Evolutionary conservation across 2,888 invertebrate genomes (phyloP), one percentile per base, ranked within the genome.

Genomic region (Buathra laborator): DNA sequence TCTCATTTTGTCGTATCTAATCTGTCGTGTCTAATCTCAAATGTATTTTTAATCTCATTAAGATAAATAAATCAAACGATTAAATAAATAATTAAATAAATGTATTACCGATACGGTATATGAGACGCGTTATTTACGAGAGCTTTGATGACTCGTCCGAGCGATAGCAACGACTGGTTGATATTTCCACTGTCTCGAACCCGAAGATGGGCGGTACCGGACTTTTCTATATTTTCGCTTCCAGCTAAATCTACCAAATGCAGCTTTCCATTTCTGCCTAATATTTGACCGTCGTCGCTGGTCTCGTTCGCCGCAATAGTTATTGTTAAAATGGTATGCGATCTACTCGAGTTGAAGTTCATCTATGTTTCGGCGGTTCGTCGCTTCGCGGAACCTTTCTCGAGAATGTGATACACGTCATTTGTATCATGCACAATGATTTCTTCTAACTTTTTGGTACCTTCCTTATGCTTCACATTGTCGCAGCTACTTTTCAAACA

Each of bases 201-300:
- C 6, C 98, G 96, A 91, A 97, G 97, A 90, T 99, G 99, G 51
- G 96, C 95, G 0, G 99, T 98, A 5, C 99, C 99, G 0, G 99
- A 99, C 89, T 98, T 96, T n/a, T 98, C 97, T 88, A 99, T 98
- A 94, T 99, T 99, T 94, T 99, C 99, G 81, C 98, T 98, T 0
- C 99, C 99, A 0, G 99, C 99, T 90, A 99, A 95, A 95, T 99
- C 99, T 0, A 99, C 99, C 87, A 99, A 95, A 95, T 99, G 98
- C n/a, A 99, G 95, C 93, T 99, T 99, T 0, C 99, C 99, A 66
- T 97, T 98, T 94, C 98, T 99, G 10, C n/a, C n/a, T n/a, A n/a
- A n/a, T n/a, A n/a, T n/a, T 92, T 99, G 98, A 3, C 98, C 99
- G 24, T 98, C 97, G 0, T 97, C 95, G 12, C 97, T 97, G 91